Evolutionary conservation across 2,888 invertebrate genomes (phyloP).

Genomic region (Thymelicus sylvestris): DNA sequence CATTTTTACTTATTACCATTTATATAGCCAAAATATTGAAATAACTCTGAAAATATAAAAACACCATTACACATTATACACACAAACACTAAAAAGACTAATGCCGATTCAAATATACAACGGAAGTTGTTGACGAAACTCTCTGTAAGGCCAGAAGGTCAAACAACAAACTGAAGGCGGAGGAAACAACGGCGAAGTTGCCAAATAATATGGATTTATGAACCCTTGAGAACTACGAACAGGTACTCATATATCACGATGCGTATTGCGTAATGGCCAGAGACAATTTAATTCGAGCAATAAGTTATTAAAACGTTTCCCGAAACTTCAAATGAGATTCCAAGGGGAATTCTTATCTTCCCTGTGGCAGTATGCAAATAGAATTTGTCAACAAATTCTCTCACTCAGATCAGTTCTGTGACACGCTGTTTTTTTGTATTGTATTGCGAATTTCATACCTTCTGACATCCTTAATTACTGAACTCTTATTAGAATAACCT

Average conservation of each 20-base stretch:
- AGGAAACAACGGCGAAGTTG: background rate
- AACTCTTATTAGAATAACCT: too few relatives aligned
- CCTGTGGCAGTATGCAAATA: background rate
- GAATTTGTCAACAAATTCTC: background rate
- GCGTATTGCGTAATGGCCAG: background rate
- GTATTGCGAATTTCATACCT: background rate
- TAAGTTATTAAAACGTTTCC: background rate
- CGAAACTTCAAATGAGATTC: background rate
- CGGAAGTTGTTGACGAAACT: background rate
- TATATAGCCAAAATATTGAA: too few relatives aligned
- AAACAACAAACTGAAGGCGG: background rate
- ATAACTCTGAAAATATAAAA: too few relatives aligned
- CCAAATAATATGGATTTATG: background rate
- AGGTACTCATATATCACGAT: background rate
- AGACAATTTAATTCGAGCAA: background rate
- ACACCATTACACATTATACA: too few relatives aligned
- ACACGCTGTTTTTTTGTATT: background rate
- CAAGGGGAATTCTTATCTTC: background rate
- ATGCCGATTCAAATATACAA: background rate
- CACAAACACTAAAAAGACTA: background rate
- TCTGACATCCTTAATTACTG: too few relatives aligned
- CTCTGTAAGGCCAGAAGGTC: conserved; percentile 1
- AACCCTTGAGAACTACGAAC: background rate
- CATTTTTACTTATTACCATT: background rate
- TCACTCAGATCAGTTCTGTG: background rate